phyloP scores from a whole-genome alignment of 2,113 vertebrate species.

The Lathamus discolor region DNA sequence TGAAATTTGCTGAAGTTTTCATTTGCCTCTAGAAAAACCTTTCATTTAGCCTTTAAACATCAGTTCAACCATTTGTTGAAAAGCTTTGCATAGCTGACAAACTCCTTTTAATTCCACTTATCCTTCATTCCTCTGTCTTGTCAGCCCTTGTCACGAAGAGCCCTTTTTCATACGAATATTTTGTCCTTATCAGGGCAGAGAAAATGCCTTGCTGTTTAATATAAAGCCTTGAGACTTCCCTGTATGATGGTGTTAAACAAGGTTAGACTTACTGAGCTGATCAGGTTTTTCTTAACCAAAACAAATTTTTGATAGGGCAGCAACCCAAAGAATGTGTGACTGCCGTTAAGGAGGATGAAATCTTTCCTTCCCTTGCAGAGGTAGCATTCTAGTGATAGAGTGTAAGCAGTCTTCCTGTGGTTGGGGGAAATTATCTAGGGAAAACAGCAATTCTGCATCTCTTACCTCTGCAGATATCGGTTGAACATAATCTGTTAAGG shows the following conservation, averaged over 20 bases:
- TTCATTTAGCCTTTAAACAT: not conserved
- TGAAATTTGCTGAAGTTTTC: not conserved
- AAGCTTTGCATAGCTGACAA: not conserved
- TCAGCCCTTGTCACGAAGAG: not conserved
- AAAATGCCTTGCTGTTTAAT: not conserved
- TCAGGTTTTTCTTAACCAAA: not conserved
- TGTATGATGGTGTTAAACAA: not conserved
- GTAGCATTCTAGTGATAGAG: not conserved
- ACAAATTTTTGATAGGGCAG: not conserved
- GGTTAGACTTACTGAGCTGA: not conserved
- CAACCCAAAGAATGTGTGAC: not conserved
- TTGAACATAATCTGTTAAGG: not conserved
- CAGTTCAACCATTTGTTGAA: not conserved
- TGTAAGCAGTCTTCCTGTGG: rapidly evolving
- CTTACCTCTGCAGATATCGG: not conserved
- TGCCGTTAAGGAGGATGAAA: not conserved
- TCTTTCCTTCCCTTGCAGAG: not conserved
- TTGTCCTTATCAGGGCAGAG: not conserved
- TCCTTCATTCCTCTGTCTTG: not conserved
- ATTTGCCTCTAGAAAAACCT: not conserved
- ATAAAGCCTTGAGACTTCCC: not conserved
- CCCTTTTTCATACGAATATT: not conserved
- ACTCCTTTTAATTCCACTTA: not conserved
- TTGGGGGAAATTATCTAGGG: not conserved
- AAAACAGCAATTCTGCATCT: not conserved